Percentiles rank a stretch among this genome's conserved stretches.
phyloP scores from a whole-genome alignment of 2,797 vertebrate genomes.

The Serranus cabrilla region DNA sequence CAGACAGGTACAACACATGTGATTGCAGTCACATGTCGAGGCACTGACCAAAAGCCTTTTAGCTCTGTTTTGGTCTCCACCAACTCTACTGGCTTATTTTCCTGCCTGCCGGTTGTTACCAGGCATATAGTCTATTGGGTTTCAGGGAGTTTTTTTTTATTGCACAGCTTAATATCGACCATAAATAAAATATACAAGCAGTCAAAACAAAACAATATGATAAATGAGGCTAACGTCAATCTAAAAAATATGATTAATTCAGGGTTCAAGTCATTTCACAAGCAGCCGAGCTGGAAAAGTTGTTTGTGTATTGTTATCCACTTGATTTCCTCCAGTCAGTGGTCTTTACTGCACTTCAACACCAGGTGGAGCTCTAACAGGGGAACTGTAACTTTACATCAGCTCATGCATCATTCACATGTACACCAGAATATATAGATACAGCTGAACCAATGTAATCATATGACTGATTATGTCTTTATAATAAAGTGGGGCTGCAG shows the following conservation, averaged over 20 bases:
- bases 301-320: background rate
- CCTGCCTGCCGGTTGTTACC: background rate
- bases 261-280: constrained; percentile 1
- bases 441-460: background rate
- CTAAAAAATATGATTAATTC: background rate
- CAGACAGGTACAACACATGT: background rate
- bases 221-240: background rate
- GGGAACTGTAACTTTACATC: background rate
- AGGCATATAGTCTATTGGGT: background rate
- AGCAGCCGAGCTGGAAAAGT: background rate
- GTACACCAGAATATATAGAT: background rate
- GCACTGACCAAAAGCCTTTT: background rate
- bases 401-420: constrained; percentile 1
- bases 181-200: background rate
- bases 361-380: constrained; percentile 45
- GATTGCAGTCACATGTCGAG: background rate
- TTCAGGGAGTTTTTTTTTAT: background rate
- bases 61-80: background rate
- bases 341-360: constrained; percentile 17
- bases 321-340: background rate
- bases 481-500: too few species aligned
- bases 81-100: background rate
- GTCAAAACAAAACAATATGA: background rate
- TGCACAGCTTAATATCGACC: background rate
- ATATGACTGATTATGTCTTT: too few species aligned